A percentile compares a stretch with the other conserved stretches of the same genome.
These are phyloP conservation scores for Cygnus atratus DNA, from an alignment of 2,113 vertebrate species.

Conservation along the genomic window DNA sequence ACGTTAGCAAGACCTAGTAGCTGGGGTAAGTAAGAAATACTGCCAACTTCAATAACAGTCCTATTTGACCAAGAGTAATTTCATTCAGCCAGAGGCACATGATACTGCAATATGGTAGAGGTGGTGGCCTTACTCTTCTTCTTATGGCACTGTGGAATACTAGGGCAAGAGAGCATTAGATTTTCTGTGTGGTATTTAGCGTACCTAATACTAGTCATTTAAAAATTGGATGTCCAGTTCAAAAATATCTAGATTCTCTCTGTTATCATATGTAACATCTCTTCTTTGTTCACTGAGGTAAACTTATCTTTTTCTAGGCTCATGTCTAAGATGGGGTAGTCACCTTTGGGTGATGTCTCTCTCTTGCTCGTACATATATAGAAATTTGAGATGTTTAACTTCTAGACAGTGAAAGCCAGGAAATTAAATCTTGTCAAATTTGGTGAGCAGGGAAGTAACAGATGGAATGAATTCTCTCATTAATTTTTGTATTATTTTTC, in stretches of 20 bases:
- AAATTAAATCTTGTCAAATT: not conserved
- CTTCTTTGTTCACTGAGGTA: not conserved
- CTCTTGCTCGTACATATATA: not conserved
- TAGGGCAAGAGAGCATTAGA: not conserved
- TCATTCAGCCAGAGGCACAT: rapidly evolving
- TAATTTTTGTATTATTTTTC: not conserved
- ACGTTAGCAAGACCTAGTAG: not conserved
- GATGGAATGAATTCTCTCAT: not conserved
- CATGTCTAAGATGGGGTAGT: not conserved
- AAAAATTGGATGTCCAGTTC: not conserved
- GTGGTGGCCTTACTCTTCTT: not conserved
- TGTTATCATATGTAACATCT: not conserved
- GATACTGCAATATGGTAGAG: not conserved
- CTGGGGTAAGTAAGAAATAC: not conserved
- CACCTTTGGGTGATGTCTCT: not conserved
- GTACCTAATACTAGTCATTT: not conserved
- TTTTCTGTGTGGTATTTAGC: not conserved
- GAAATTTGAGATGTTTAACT: not conserved
- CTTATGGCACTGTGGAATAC: not conserved
- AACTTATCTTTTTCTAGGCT: not conserved
- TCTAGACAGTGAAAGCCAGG: not conserved
- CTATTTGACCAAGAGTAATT: not conserved
- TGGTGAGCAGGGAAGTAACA: not conserved
- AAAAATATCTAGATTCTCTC: not conserved
- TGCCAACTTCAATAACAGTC: not conserved